Evolutionary conservation across 2,113 vertebrate genomes (phyloP), one percentile per base, ranked within the genome.

Genomic region (Lota lota): DNA sequence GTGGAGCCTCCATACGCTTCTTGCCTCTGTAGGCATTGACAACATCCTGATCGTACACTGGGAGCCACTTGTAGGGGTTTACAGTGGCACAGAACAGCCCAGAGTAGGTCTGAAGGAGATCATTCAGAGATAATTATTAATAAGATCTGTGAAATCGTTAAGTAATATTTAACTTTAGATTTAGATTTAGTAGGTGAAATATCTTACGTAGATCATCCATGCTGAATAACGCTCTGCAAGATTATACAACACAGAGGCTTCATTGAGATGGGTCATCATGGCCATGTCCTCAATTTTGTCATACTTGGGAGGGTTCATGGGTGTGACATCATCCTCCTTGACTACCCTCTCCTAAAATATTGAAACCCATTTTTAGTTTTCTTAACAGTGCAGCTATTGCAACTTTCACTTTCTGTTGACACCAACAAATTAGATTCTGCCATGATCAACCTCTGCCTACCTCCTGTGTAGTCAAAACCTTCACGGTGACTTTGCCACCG

Each of bases 161-260:
- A n/a, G n/a, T n/a, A n/a, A n/a, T n/a, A n/a, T n/a, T n/a, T n/a
- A n/a, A n/a, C n/a, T 4, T 33, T 3, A 33, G n/a, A n/a, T n/a
- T n/a, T n/a, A n/a, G n/a, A n/a, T n/a, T n/a, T n/a, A n/a, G n/a
- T n/a, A 47, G 40, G 40, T 10, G 10, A 47, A 47, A 10, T 47
- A 14, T 75, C 94, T 93, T 83, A 95, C 93, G 0, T 93, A 93
- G 82, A 93, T 93, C 92, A 93, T 93, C 92, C 92, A 93, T 81
- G 92, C 91, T 85, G 92, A 88, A 0, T 93, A 93, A 18, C 92
- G 92, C 83, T 93, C 92, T 90, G 20, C 21, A 89, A 93, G 92
- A 84, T 93, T 93, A 74, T 89, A 93, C 84, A 93, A 83, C 80
- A 93, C 91, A 5, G 85, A 88, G 0, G 92, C 89, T 75, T 93